Percentiles rank a stretch among this genome's conserved stretches.
Conservation (phyloP, 2,113 vertebrate genomes). For the Colossoma macropomum region DNA sequence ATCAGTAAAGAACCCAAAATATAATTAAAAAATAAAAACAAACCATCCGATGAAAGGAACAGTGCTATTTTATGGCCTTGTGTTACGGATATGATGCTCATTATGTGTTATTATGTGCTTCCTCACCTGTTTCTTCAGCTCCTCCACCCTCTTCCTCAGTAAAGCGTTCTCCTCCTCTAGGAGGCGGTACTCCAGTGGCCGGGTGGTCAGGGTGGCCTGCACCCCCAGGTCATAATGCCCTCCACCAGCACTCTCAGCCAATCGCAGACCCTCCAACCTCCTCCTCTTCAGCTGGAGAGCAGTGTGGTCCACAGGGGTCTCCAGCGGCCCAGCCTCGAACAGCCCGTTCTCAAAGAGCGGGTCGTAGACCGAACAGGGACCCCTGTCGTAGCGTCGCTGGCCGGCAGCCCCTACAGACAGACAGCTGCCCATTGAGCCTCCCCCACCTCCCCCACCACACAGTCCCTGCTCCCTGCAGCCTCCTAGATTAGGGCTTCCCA, state of each 20-base stretch:
- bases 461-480: constrained; percentile 76
- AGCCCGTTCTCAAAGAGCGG: constrained; percentile 80
- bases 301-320: constrained; percentile 85
- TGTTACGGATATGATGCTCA: too few relatives aligned
- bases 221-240: constrained; percentile 91
- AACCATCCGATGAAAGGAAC: too few relatives aligned
- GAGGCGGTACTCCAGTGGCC: constrained; percentile 88
- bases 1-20: too few relatives aligned
- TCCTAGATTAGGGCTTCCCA: constrained; percentile 73
- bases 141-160: constrained; percentile 92
- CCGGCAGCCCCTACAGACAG: constrained; percentile 68
- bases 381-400: constrained; percentile 80
- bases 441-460: constrained; percentile 67
- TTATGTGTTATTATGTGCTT: too few relatives aligned
- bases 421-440: constrained; percentile 68
- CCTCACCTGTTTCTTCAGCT: constrained; percentile 89
- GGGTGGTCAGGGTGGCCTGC: constrained; percentile 78
- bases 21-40: too few relatives aligned
- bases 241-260: constrained; percentile 76
- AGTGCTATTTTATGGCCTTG: too few relatives aligned
- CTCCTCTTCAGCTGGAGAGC: constrained; percentile 90
- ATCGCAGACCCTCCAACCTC: constrained; percentile 78
- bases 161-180: constrained; percentile 93
- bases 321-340: constrained; percentile 84
- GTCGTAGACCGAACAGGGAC: constrained; percentile 75